Conservation (phyloP, 2,888 invertebrate genomes). For the Carterocephalus palaemon region DNA sequence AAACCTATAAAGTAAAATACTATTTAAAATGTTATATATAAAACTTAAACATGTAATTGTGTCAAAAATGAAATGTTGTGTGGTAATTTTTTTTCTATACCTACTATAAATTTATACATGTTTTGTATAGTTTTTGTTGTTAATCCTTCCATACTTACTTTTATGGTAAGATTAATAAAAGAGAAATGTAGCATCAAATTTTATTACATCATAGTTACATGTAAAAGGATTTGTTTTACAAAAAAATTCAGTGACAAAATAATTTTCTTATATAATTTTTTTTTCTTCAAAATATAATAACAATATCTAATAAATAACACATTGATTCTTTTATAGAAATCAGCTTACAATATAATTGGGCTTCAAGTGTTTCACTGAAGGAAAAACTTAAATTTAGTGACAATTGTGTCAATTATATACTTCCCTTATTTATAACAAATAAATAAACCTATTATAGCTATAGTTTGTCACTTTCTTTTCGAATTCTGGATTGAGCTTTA, state of each 20-base stretch:
- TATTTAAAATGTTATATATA: no score
- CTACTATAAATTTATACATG: no score
- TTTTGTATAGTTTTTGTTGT: neutral
- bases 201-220: conserved; percentile 35
- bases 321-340: neutral
- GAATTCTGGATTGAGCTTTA: no score
- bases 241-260: conserved; percentile 32
- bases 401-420: no score
- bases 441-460: no score
- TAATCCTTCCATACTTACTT: neutral
- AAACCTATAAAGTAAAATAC: no score
- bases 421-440: no score
- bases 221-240: conserved; percentile 31
- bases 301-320: conserved; percentile 12
- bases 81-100: no score
- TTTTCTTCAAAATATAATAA: conserved; percentile 7
- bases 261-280: neutral
- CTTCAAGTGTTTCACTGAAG: conserved; percentile 9
- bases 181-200: conserved; percentile 26
- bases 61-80: no score
- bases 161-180: conserved; percentile 20
- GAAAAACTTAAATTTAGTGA: no score
- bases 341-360: neutral
- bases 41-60: no score
- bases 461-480: no score